Conservation (phyloP, 2,888 invertebrate species). For the Chymomyza fuscimana region DNA sequence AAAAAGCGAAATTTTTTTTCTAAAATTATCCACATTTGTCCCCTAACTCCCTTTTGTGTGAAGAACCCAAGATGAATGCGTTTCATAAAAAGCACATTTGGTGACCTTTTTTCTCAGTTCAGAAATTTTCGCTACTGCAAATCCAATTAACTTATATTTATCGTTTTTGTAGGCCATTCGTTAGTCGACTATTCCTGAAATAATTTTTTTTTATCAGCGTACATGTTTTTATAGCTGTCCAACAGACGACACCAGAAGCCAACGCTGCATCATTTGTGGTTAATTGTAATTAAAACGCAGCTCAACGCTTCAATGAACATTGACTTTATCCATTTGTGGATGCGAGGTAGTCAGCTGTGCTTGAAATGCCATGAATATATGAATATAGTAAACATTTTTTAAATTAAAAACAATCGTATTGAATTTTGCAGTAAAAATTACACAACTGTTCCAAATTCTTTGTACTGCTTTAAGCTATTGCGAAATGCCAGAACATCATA, state of each 20-base stretch:
- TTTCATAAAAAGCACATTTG: no score
- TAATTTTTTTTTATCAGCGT: neutral
- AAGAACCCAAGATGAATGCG: no score
- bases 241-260: slow-evolving; percentile 33
- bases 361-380: slow-evolving; percentile 41
- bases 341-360: slow-evolving; percentile 9
- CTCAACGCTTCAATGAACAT: slow-evolving; percentile 48
- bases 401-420: slow-evolving; percentile 23
- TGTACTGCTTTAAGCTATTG: slow-evolving; percentile 11
- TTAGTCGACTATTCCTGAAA: neutral
- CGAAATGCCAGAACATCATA: slow-evolving; percentile 47
- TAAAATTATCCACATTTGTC: no score
- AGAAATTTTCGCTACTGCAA: no score
- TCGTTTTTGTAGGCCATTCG: neutral
- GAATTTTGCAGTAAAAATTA: neutral
- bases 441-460: slow-evolving; percentile 35
- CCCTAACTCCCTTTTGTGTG: no score
- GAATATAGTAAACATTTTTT: slow-evolving; percentile 25
- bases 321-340: neutral
- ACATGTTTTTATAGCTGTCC: slow-evolving; percentile 23
- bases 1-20: no score
- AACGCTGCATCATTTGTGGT: slow-evolving; percentile 63
- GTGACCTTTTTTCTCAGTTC: no score
- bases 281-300: slow-evolving; percentile 68
- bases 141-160: no score